phyloP scores from a whole-genome alignment of 2,797 vertebrate species.

The Sebastes cheni region DNA sequence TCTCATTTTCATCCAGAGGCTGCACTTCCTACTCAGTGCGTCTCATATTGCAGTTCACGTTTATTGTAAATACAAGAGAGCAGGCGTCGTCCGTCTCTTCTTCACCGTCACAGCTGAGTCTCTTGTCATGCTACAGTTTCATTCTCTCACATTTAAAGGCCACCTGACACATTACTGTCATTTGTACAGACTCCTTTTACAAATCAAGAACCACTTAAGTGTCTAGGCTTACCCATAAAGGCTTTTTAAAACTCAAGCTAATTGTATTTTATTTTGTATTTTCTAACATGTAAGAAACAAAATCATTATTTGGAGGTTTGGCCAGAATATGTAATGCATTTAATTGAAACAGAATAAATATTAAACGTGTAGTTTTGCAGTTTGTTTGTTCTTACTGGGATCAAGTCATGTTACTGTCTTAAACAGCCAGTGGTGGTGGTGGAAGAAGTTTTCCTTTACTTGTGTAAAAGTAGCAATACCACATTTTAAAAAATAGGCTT shows the following conservation, averaged over 20 bases:
- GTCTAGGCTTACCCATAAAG: constrained; percentile 80
- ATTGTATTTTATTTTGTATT: constrained; percentile 85
- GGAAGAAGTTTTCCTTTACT: not conserved
- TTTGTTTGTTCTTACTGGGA: constrained; percentile 23
- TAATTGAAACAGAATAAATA: constrained; percentile 89
- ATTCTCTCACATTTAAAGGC: constrained; percentile 28
- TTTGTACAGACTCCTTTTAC: constrained; percentile 80
- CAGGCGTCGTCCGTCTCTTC: constrained; percentile 6
- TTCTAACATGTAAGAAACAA: constrained; percentile 80
- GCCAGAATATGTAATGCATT: constrained; percentile 89
- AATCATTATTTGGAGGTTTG: constrained; percentile 83
- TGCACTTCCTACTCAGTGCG: constrained; percentile 14
- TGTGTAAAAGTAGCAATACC: not conserved
- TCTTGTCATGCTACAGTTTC: constrained; percentile 14
- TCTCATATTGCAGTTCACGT: constrained; percentile 21
- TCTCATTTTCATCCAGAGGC: constrained; percentile 19
- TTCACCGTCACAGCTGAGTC: not conserved
- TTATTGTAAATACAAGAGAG: constrained; percentile 44
- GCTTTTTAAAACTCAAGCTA: constrained; percentile 85
- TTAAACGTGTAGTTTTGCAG: constrained; percentile 67
- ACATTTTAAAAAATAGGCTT: not conserved
- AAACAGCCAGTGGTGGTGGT: not conserved
- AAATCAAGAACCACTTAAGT: constrained; percentile 84
- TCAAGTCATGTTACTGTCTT: not conserved
- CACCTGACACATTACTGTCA: constrained; percentile 33